Conservation (phyloP, 2,797 vertebrate genomes). For the Tachyglossus aculeatus region DNA sequence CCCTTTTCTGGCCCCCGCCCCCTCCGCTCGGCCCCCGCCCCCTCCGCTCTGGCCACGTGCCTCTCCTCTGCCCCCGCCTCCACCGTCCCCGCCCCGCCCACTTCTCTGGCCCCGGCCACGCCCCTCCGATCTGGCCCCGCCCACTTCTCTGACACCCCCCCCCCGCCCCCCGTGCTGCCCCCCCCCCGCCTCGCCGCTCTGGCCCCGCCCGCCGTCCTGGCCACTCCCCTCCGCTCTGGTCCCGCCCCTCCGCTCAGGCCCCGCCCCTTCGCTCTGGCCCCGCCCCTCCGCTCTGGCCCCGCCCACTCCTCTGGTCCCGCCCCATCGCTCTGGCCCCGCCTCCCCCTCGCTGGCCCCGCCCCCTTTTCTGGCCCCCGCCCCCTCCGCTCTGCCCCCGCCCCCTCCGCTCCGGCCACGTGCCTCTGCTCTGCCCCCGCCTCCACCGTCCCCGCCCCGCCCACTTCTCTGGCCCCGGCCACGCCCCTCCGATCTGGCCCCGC, state of each 20-base stretch:
- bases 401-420: too few species aligned
- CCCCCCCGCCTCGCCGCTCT: rapidly evolving
- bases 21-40: too few species aligned
- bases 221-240: not conserved
- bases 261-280: too few species aligned
- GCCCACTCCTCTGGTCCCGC: not conserved
- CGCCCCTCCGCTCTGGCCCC: not conserved
- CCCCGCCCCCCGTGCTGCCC: rapidly evolving
- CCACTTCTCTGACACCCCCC: not conserved
- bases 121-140: not conserved
- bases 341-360: not conserved
- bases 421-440: too few species aligned
- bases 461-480: too few species aligned
- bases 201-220: not conserved
- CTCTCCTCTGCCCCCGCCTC: too few species aligned
- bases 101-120: too few species aligned
- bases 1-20: not conserved
- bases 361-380: not conserved
- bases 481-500: not conserved
- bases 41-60: too few species aligned
- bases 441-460: too few species aligned
- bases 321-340: not conserved
- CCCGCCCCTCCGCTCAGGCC: rapidly evolving
- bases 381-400: too few species aligned
- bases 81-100: too few species aligned